These are phyloP conservation scores for Chrysomallon squamiferum DNA, from an alignment of 1,140 invertebrate genomes.

Conservation along the genomic window DNA sequence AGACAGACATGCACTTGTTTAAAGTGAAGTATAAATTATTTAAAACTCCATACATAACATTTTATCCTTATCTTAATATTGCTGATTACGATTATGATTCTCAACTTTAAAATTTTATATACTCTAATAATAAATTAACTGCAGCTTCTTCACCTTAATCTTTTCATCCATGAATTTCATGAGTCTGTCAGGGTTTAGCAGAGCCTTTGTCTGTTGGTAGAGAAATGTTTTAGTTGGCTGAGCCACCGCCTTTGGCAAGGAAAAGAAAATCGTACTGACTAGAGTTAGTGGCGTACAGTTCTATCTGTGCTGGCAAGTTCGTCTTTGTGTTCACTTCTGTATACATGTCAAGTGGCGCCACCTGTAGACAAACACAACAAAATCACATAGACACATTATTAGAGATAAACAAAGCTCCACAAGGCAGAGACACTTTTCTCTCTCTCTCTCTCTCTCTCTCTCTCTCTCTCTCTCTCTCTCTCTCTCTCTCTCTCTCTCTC, in stretches of 20 bases:
- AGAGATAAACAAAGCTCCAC: too few species aligned
- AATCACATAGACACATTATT: too few species aligned
- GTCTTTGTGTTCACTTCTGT: constrained; percentile 63
- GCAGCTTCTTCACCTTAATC: constrained; percentile 62
- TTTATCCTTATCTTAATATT: too few species aligned
- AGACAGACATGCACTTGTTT: too few species aligned
- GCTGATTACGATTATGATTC: too few species aligned
- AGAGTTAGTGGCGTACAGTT: constrained; percentile 59
- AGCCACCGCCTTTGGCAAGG: constrained; percentile 64
- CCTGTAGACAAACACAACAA: too few species aligned
- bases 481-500: background rate
- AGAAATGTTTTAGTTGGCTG: constrained; percentile 64
- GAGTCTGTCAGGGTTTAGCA: constrained; percentile 63
- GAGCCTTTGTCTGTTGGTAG: constrained; percentile 64
- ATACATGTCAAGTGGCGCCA: constrained; percentile 64
- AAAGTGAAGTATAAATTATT: too few species aligned
- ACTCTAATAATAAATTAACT: too few species aligned
- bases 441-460: too few species aligned
- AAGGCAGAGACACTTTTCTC: too few species aligned
- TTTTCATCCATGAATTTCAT: constrained; percentile 63
- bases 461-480: background rate
- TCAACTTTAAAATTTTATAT: too few species aligned
- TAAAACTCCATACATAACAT: too few species aligned
- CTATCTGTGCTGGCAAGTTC: constrained; percentile 64
- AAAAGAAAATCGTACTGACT: constrained; percentile 64